phyloP scores from a whole-genome alignment of 2,888 invertebrate species.

The Pandemis heparana region DNA sequence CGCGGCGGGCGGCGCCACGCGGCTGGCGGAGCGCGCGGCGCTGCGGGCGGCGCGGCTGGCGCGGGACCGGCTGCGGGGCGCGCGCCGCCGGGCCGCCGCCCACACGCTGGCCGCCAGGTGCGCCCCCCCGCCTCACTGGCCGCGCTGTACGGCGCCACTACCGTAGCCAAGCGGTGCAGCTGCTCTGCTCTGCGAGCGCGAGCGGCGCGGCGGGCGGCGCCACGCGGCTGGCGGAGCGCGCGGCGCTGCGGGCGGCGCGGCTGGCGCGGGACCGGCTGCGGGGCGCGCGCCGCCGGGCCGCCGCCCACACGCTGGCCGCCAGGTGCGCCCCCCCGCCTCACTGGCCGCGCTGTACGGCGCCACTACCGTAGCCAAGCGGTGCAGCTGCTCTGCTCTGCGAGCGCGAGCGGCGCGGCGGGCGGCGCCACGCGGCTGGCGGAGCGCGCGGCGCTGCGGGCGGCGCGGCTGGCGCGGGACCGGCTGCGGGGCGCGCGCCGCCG shows the following conservation, averaged over 20 bases:
- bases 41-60: constrained; percentile 77
- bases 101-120: constrained; percentile 73
- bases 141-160: too few relatives aligned
- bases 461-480: constrained; percentile 76
- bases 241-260: constrained; percentile 76
- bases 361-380: too few relatives aligned
- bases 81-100: constrained; percentile 59
- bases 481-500: constrained; percentile 56
- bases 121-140: too few relatives aligned
- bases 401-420: constrained; percentile 71
- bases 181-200: constrained; percentile 65
- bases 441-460: constrained; percentile 78
- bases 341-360: too few relatives aligned
- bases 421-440: constrained; percentile 75
- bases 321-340: constrained; percentile 54
- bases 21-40: constrained; percentile 79
- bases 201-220: constrained; percentile 74
- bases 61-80: constrained; percentile 70
- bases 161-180: too few relatives aligned
- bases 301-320: constrained; percentile 73
- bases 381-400: constrained; percentile 64
- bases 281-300: constrained; percentile 52
- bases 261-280: constrained; percentile 76
- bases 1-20: constrained; percentile 69
- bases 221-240: constrained; percentile 76